A percentile compares a stretch with the other conserved stretches of the same genome.
Evolutionary conservation across 2,888 invertebrate species (phyloP).

Genomic region (Diarsia brunnea): DNA sequence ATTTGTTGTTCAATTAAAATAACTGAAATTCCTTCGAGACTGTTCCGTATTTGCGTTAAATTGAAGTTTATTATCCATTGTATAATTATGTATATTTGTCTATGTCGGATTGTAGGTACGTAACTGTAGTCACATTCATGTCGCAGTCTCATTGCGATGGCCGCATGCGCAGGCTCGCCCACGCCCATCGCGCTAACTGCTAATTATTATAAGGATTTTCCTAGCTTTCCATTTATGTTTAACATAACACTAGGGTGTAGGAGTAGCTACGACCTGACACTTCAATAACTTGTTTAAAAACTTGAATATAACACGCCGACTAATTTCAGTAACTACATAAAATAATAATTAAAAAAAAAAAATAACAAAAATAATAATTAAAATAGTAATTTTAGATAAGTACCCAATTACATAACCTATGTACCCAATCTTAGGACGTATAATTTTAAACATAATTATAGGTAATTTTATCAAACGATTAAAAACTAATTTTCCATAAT

Average conservation of each 20-base stretch:
- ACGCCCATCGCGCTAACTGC: conserved; percentile 6
- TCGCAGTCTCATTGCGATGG: conserved; percentile 7
- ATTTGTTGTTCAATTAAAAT: conserved; percentile 40
- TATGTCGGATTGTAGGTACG: not conserved
- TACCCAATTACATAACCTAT: too few relatives aligned
- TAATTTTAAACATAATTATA: too few relatives aligned
- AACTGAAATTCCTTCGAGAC: conserved; percentile 35
- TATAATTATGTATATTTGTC: not conserved
- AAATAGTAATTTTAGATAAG: too few relatives aligned
- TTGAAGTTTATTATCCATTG: not conserved
- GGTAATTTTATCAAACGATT: too few relatives aligned
- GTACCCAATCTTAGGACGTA: too few relatives aligned
- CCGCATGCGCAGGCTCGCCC: conserved; percentile 28
- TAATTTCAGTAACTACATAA: too few relatives aligned
- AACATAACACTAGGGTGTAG: not conserved
- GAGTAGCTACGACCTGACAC: not conserved
- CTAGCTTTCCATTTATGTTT: conserved; percentile 21
- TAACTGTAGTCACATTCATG: conserved; percentile 11
- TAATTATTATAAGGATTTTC: conserved; percentile 44
- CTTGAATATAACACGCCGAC: not conserved
- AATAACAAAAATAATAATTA: too few relatives aligned
- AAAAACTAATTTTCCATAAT: too few relatives aligned
- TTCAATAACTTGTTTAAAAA: not conserved
- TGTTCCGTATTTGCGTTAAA: not conserved
- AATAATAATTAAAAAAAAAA: too few relatives aligned